Conservation (phyloP, 2,797 vertebrate genomes). For the Odontamblyopus lacepedii region DNA sequence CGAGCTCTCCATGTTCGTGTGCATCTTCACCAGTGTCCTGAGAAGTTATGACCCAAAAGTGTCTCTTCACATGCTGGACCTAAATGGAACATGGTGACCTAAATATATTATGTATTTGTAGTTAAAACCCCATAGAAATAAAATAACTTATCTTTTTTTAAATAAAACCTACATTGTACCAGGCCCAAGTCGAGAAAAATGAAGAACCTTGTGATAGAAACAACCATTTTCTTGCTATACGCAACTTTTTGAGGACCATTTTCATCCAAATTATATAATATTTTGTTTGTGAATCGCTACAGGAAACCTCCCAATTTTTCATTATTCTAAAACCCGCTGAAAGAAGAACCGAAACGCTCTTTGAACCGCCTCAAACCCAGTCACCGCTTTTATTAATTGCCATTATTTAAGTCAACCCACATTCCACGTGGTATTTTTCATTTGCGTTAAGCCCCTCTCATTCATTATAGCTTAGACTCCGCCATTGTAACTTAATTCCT, state of each 20-base stretch:
- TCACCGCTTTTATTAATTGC: conserved; percentile 3
- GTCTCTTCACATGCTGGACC: no score
- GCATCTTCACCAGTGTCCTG: no score
- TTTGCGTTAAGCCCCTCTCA: conserved; percentile 9
- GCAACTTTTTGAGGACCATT: neutral
- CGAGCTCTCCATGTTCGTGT: no score
- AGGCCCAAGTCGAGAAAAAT: neutral
- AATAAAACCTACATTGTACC: neutral
- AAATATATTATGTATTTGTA: no score
- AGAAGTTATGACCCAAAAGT: no score
- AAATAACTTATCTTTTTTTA: no score
- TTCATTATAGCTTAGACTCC: conserved; percentile 17
- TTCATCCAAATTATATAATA: neutral
- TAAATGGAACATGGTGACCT: no score
- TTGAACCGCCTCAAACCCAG: neutral
- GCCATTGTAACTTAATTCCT: conserved; percentile 35
- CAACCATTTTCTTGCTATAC: neutral
- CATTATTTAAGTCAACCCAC: conserved; percentile 5
- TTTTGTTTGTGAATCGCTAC: neutral
- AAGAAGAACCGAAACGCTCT: neutral
- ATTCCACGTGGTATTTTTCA: conserved; percentile 7
- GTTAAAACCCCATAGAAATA: no score
- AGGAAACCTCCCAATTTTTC: neutral
- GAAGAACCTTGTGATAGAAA: neutral
- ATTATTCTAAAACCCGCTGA: no score